phyloP scores from a whole-genome alignment of 2,113 vertebrate genomes.

The Odontophorus gujanensis region DNA sequence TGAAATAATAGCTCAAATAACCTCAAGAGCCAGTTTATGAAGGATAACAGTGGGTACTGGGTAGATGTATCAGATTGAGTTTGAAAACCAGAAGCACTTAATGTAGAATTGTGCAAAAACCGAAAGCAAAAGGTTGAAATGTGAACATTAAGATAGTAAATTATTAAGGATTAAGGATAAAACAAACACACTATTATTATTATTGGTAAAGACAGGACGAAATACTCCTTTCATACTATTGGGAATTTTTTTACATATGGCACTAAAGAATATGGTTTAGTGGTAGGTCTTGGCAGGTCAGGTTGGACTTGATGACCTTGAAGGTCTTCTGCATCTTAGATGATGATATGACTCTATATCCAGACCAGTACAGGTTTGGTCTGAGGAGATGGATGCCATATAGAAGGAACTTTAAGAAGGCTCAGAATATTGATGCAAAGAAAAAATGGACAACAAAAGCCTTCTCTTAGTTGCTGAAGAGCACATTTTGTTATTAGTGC shows the following conservation, averaged over 20 bases:
- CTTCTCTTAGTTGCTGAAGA: not conserved
- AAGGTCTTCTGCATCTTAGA: not conserved
- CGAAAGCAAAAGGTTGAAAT: not conserved
- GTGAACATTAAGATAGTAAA: not conserved
- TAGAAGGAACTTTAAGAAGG: not conserved
- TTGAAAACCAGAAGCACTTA: not conserved
- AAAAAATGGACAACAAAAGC: not conserved
- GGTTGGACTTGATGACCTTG: not conserved
- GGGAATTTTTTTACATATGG: not conserved
- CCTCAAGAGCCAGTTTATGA: not conserved
- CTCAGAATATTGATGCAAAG: not conserved
- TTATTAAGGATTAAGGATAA: not conserved
- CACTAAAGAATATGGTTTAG: not conserved
- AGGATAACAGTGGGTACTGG: not conserved
- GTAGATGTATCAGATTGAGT: not conserved
- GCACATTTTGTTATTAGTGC: not conserved
- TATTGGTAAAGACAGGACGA: not conserved
- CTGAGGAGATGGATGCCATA: not conserved
- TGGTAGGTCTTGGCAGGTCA: not conserved
- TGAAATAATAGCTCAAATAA: not conserved
- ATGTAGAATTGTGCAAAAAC: not conserved
- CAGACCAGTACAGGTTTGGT: not conserved
- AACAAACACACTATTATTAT: not conserved
- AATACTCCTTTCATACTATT: not conserved
- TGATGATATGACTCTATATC: not conserved